These are phyloP conservation scores for Siderastrea radians DNA, from an alignment of 92 coral and sea anemone species.

Conservation along the genomic window DNA sequence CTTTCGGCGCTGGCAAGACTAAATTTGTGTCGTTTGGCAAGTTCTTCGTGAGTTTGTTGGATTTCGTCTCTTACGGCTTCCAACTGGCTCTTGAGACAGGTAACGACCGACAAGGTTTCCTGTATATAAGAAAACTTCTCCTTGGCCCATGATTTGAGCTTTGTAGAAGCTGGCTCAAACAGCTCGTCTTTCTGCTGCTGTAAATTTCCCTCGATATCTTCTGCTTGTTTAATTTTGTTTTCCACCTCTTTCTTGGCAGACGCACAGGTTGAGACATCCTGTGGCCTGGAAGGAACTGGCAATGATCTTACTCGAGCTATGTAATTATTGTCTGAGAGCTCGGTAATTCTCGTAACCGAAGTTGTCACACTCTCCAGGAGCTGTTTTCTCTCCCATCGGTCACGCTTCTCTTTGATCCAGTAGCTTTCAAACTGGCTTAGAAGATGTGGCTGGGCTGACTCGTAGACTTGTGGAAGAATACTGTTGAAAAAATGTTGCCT, in stretches of 20 bases:
- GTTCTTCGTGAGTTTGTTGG: background rate
- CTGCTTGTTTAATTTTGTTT: background rate
- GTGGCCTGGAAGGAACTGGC: slow-evolving; percentile 10
- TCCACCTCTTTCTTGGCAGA: slow-evolving; percentile 36
- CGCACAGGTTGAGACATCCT: slow-evolving; percentile 17
- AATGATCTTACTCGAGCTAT: slow-evolving; percentile 20
- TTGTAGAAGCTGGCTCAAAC: background rate
- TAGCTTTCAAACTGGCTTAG: slow-evolving; percentile 27
- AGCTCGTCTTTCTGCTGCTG: background rate
- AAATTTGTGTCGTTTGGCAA: slow-evolving; percentile 16
- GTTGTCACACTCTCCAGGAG: slow-evolving; percentile 1
- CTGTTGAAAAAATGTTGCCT: slow-evolving; percentile 22
- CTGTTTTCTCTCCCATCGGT: slow-evolving; percentile 33
- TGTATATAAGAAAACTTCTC: background rate
- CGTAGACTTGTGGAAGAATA: slow-evolving; percentile 24
- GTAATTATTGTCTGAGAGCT: slow-evolving; percentile 30
- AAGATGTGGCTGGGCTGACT: slow-evolving; percentile 24
- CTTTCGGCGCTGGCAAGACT: slow-evolving; percentile 9
- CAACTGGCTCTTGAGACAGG: background rate
- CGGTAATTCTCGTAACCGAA: slow-evolving; percentile 27
- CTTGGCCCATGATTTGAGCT: slow-evolving; percentile 9
- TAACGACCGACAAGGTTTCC: background rate
- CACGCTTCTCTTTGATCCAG: slow-evolving; percentile 39
- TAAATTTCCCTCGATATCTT: background rate
- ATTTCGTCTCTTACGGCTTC: slow-evolving; percentile 1